Percentiles rank a stretch among this genome's conserved stretches.
phyloP scores from a whole-genome alignment of 37 sponge, comb jelly and placozoan genomes.

The Sycon ciliatum region DNA sequence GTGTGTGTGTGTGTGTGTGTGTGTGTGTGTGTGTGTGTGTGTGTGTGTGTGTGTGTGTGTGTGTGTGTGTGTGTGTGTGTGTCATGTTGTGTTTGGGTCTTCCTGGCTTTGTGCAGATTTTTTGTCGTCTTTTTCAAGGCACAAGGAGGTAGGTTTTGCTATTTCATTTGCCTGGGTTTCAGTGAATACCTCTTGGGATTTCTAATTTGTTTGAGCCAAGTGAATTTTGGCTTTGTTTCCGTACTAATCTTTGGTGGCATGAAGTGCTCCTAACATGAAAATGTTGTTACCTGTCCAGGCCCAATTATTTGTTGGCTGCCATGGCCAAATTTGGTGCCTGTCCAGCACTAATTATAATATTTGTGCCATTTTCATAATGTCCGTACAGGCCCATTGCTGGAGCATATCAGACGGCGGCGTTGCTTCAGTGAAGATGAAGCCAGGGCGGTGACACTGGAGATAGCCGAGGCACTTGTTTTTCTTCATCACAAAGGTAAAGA shows the following conservation, averaged over 20 bases:
- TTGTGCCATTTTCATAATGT: background rate
- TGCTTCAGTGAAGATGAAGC: slow-evolving; percentile 70
- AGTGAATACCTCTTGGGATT: no score
- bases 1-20: slow-evolving; percentile 19
- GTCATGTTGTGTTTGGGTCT: background rate
- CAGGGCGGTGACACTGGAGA: slow-evolving; percentile 45
- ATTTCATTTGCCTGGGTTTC: no score
- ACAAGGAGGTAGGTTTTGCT: no score
- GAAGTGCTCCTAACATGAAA: no score
- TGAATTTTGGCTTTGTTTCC: no score
- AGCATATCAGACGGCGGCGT: slow-evolving; percentile 51
- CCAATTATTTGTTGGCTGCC: no score
- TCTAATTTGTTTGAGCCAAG: no score
- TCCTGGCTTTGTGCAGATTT: background rate
- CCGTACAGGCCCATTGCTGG: slow-evolving; percentile 52
- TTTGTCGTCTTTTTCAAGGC: no score
- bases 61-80: slow-evolving; percentile 13
- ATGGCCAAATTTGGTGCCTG: no score
- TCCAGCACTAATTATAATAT: no score
- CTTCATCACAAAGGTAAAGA: slow-evolving; percentile 52
- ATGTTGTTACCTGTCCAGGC: no score
- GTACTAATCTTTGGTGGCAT: no score
- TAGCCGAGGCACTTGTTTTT: slow-evolving; percentile 51
- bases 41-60: slow-evolving; percentile 14
- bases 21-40: slow-evolving; percentile 5